Evolutionary conservation across 2,888 invertebrate genomes (phyloP).

Genomic region (Drosophila paranaensis): DNA sequence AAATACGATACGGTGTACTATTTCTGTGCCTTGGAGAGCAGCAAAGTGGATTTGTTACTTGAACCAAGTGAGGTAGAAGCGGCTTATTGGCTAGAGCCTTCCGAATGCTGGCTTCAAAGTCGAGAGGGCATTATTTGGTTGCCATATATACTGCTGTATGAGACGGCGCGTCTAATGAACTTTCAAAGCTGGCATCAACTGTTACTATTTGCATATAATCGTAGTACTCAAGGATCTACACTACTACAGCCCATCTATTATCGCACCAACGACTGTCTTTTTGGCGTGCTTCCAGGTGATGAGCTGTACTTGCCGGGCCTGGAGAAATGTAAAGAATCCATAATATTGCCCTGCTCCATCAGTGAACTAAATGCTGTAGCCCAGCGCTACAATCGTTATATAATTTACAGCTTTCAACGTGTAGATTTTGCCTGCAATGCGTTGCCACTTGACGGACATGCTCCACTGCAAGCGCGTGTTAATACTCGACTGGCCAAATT

Average conservation of each 20-base stretch:
- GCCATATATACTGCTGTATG: slow-evolving; percentile 91
- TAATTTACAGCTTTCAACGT: slow-evolving; percentile 61
- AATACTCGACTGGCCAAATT: slow-evolving; percentile 39
- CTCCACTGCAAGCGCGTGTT: slow-evolving; percentile 38
- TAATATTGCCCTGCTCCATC: slow-evolving; percentile 65
- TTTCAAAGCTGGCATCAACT: slow-evolving; percentile 87
- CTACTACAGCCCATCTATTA: slow-evolving; percentile 86
- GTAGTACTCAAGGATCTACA: slow-evolving; percentile 86
- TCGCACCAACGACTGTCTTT: slow-evolving; percentile 86
- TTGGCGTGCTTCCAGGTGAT: slow-evolving; percentile 88
- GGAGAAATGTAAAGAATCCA: slow-evolving; percentile 64
- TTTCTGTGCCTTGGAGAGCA: slow-evolving; percentile 54
- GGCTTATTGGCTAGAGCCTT: slow-evolving; percentile 59
- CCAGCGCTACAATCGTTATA: slow-evolving; percentile 79
- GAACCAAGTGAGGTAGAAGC: slow-evolving; percentile 72
- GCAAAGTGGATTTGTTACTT: slow-evolving; percentile 57
- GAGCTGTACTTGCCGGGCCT: slow-evolving; percentile 85
- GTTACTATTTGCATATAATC: slow-evolving; percentile 86
- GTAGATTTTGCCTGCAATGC: slow-evolving; percentile 66
- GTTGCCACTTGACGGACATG: slow-evolving; percentile 67
- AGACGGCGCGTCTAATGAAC: slow-evolving; percentile 88
- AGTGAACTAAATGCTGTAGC: slow-evolving; percentile 75
- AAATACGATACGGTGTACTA: slow-evolving; percentile 78
- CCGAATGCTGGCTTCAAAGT: slow-evolving; percentile 56
- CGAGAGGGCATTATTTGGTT: slow-evolving; percentile 83